These are phyloP conservation scores for Eueremaeus valkanovi DNA, from an alignment of 2,888 invertebrate genomes.

Conservation along the genomic window DNA sequence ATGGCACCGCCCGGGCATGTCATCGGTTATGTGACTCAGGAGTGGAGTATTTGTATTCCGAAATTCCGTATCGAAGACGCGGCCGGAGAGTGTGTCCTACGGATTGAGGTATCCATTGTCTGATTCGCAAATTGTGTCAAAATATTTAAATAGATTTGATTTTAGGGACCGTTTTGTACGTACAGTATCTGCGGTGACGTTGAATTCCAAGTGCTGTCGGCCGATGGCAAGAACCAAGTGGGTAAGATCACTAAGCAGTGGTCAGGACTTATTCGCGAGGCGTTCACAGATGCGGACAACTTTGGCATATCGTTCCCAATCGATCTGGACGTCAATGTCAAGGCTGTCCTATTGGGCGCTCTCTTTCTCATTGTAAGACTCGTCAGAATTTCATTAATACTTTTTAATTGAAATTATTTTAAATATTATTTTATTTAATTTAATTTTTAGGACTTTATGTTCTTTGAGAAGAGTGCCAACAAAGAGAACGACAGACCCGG, in stretches of 20 bases:
- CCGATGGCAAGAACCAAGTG: conserved; percentile 69
- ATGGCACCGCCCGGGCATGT: conserved; percentile 58
- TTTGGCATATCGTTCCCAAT: conserved; percentile 85
- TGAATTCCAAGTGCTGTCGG: conserved; percentile 62
- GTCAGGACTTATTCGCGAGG: conserved; percentile 74
- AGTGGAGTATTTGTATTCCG: conserved; percentile 48
- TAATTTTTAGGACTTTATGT: conserved; percentile 45
- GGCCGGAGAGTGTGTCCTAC: conserved; percentile 67
- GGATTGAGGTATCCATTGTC: conserved; percentile 58
- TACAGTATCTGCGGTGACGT: conserved; percentile 75
- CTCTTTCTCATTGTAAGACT: conserved; percentile 80
- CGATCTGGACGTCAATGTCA: conserved; percentile 77
- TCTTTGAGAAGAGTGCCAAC: conserved; percentile 65
- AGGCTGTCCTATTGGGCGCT: conserved; percentile 73
- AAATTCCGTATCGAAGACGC: conserved; percentile 70
- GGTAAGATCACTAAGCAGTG: conserved; percentile 87
- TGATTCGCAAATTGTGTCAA: neutral
- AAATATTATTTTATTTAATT: too few relatives aligned
- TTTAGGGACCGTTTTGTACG: conserved; percentile 68
- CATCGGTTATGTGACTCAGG: conserved; percentile 49
- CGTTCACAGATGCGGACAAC: conserved; percentile 79
- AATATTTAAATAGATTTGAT: neutral
- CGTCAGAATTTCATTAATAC: too few relatives aligned
- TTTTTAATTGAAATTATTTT: too few relatives aligned
- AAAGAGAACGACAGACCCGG: conserved; percentile 60